Conservation (phyloP, 2,888 invertebrate genomes). For the Drosophila cognata region DNA sequence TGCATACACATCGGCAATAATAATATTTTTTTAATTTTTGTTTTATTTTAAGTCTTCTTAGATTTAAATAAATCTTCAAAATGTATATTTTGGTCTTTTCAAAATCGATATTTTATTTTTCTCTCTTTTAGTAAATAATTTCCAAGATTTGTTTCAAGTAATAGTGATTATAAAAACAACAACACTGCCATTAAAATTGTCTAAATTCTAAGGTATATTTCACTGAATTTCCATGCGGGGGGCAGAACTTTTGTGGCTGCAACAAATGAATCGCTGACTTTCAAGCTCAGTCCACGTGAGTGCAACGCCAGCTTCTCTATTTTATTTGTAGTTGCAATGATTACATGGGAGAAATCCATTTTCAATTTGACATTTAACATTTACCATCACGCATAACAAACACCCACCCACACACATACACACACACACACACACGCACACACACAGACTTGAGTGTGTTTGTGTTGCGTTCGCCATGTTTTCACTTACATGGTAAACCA, state of each 20-base stretch:
- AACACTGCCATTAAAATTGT: background rate
- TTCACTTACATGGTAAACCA: conserved; percentile 11
- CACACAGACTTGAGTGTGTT: background rate
- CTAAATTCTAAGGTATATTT: background rate
- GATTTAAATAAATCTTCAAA: background rate
- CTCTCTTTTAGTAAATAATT: background rate
- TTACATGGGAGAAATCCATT: conserved; percentile 53
- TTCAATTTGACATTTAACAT: conserved; percentile 24
- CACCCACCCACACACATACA: background rate
- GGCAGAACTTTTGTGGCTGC: conserved; percentile 1
- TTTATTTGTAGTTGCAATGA: conserved; percentile 41
- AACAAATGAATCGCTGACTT: background rate
- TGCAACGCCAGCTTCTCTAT: background rate
- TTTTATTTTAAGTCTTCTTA: background rate
- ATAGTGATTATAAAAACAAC: background rate
- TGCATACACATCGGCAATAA: background rate
- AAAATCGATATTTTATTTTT: background rate
- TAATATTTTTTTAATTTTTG: background rate
- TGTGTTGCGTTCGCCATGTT: conserved; percentile 14
- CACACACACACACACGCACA: background rate
- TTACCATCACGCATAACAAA: conserved; percentile 1
- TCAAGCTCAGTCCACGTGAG: background rate
- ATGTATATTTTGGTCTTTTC: background rate
- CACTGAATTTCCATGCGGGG: background rate
- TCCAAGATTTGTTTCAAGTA: background rate